These are phyloP conservation scores for Patella depressa DNA, from an alignment of 2,888 invertebrate genomes.

Conservation along the genomic window DNA sequence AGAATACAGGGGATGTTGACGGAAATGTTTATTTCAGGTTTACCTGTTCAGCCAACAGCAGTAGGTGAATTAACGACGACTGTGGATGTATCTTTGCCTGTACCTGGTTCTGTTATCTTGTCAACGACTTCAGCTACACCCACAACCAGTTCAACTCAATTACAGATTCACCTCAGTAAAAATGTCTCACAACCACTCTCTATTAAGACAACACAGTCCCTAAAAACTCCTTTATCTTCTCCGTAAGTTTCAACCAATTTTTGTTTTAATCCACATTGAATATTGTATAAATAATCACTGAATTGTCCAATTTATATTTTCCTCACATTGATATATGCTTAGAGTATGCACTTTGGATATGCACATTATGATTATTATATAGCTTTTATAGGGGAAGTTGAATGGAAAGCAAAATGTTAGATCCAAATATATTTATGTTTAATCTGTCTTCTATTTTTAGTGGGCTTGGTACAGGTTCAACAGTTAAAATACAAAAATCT, in stretches of 20 bases:
- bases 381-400: too few species aligned
- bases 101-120: conserved; percentile 15
- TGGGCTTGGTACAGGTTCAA: neutral
- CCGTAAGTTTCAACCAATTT: conserved; percentile 20
- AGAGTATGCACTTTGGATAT: too few species aligned
- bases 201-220: conserved; percentile 37
- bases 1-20: too few species aligned
- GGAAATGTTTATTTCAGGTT: neutral
- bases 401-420: too few species aligned
- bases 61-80: conserved; percentile 15
- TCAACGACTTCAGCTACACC: conserved; percentile 23
- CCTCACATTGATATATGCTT: too few species aligned
- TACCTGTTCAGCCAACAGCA: neutral
- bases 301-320: too few species aligned
- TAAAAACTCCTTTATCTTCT: conserved; percentile 39
- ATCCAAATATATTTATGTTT: neutral
- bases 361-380: too few species aligned
- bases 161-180: conserved; percentile 49
- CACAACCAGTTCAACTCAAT: conserved; percentile 35
- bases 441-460: neutral
- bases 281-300: too few species aligned
- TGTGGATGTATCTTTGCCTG: neutral
- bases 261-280: too few species aligned
- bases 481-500: conserved; percentile 33
- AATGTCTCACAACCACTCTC: conserved; percentile 36